Base-by-base conservation (phyloP, 2,113 vertebrate genomes). In the Limnothrissa miodon region DNA sequence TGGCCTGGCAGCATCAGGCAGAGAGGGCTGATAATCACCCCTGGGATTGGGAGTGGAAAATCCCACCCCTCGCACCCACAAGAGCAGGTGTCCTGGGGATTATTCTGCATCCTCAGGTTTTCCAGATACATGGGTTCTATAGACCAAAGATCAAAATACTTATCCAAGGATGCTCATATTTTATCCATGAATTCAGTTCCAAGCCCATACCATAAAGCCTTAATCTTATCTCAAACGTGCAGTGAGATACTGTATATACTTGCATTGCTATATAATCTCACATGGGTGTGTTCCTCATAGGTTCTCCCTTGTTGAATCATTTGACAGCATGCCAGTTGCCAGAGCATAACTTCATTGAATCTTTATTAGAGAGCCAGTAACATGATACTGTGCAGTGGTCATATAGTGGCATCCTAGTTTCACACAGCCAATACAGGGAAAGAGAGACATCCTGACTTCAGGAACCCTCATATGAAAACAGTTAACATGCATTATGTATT, bases 401-500 rank as follows among this genome's bases (percentile, higher is more conserved):
- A 13, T 48, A 11, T 9, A 48, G 19, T 53, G 51, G 21, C 51
- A 53, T 53, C 19, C 51, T 5, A 53, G 51, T 53, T 53, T 21
- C 19, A 53, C 51, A 53, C 21, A 23, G 51, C 51, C 51, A 19
- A 19, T 53, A 23, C 21, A 11, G 2, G 19, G 48, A 66, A 33
- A 29, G 59, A 66, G 59, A 29, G 59, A 66, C n/a, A 13, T 70
- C 62, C 62, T 70, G 33, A 70, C 62, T 70, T 21, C 10, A 13
- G 62, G 3, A 70, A 33, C 19, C 25, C 59, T 29, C 62, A 36
- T 70, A 11, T 70, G 62, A 70, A 70, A 70, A 70, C 62, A 36
- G 11, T 10, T 36, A 48, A 70, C 62, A 70, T 70, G 62, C 62
- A 70, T 70, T 33, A 70, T 70, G 62, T 70, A 36, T 70, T 70